A percentile compares a stretch with the other conserved stretches of the same genome.
phyloP scores from a whole-genome alignment of 2,888 invertebrate species.

The Dryocosmus kuriphilus region DNA sequence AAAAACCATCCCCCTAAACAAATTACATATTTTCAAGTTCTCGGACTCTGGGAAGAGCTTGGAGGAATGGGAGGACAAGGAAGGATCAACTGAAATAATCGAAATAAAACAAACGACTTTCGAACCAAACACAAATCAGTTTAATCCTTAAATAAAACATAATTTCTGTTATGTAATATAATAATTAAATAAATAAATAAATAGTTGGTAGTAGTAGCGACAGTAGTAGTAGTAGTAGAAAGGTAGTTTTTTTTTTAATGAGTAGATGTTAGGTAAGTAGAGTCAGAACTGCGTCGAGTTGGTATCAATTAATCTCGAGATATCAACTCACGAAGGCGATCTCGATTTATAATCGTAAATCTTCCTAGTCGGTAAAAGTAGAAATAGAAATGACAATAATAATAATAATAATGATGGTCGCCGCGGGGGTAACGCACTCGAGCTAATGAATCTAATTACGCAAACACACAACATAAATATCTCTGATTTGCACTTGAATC shows the following conservation, averaged over 20 bases:
- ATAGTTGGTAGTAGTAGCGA: constrained; percentile 69
- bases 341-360: constrained; percentile 28
- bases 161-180: constrained; percentile 76
- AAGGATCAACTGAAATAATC: constrained; percentile 70
- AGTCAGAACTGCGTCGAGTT: constrained; percentile 49
- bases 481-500: constrained; percentile 39
- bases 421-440: constrained; percentile 28
- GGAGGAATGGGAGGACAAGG: constrained; percentile 44
- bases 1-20: constrained; percentile 27
- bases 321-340: constrained; percentile 29
- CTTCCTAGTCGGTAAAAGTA: constrained; percentile 35
- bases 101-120: constrained; percentile 74
- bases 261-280: constrained; percentile 57
- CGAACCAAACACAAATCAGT: constrained; percentile 78
- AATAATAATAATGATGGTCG: constrained; percentile 36
- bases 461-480: constrained; percentile 38
- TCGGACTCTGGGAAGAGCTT: constrained; percentile 33
- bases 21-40: constrained; percentile 48
- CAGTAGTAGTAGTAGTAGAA: constrained; percentile 63
- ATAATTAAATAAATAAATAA: constrained; percentile 77
- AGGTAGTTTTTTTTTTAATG: constrained; percentile 47
- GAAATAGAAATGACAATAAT: constrained; percentile 35
- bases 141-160: constrained; percentile 78
- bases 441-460: constrained; percentile 31
- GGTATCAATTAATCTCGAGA: constrained; percentile 18